Evolutionary conservation across 2,888 invertebrate species (phyloP).

Genomic region (Caenorhabditis panamensis): DNA sequence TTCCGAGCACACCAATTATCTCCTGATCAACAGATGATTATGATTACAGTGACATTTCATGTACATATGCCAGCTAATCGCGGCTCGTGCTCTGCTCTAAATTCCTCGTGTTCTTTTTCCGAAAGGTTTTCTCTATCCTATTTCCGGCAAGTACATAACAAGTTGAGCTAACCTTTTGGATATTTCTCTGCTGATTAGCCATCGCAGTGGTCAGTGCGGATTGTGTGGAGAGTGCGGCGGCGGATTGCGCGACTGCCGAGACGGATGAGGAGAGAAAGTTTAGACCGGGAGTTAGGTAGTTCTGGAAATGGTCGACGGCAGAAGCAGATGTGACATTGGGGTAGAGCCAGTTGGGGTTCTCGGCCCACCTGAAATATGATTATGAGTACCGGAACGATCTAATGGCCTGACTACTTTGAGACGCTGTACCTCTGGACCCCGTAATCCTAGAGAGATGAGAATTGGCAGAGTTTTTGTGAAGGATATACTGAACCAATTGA

Average conservation of each 20-base stretch:
- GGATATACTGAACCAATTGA: too few species aligned
- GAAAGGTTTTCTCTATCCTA: too few species aligned
- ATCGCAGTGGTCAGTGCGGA: conserved; percentile 18
- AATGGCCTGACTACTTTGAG: too few species aligned
- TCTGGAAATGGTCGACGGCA: conserved; percentile 35
- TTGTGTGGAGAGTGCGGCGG: conserved; percentile 22
- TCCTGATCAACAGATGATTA: too few species aligned
- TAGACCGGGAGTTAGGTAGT: conserved; percentile 21
- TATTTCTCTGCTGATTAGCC: conserved; percentile 22
- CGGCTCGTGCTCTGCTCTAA: too few species aligned
- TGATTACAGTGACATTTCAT: background rate
- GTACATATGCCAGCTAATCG: conserved; percentile 9
- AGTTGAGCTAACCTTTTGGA: conserved; percentile 23
- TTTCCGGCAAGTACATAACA: too few species aligned
- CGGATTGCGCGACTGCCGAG: conserved; percentile 29
- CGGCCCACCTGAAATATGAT: conserved; percentile 61
- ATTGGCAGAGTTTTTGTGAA: too few species aligned
- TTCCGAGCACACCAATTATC: too few species aligned
- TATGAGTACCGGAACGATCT: too few species aligned
- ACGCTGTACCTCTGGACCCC: too few species aligned
- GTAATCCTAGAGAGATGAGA: too few species aligned
- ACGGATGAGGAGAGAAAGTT: conserved; percentile 30
- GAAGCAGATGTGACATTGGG: conserved; percentile 36
- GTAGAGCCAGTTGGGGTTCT: conserved; percentile 44
- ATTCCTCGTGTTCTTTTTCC: too few species aligned